phyloP scores from a whole-genome alignment of 2,113 vertebrate species.

The Odontesthes bonariensis region DNA sequence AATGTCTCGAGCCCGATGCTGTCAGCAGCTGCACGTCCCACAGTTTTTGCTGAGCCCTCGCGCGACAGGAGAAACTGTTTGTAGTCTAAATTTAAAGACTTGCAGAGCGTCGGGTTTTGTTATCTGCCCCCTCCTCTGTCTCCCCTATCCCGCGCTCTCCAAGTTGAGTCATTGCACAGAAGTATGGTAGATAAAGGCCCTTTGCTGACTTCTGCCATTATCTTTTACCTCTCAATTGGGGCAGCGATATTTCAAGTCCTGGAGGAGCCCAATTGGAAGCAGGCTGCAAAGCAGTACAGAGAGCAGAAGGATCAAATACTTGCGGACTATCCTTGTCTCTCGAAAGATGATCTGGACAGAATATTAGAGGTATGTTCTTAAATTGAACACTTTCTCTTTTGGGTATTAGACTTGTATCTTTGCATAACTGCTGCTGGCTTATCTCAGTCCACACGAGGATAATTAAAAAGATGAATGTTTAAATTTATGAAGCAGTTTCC shows the following conservation, averaged over 20 bases:
- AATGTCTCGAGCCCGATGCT: constrained; percentile 42
- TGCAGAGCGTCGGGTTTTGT: constrained; percentile 27
- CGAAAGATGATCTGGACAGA: constrained; percentile 87
- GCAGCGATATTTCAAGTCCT: constrained; percentile 98
- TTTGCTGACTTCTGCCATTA: constrained; percentile 95
- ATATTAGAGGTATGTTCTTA: constrained; percentile 90
- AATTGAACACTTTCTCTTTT: not conserved
- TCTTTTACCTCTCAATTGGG: constrained; percentile 99
- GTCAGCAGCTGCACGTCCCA: constrained; percentile 21
- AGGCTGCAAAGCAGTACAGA: constrained; percentile 84
- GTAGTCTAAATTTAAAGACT: not conserved
- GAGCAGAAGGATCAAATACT: constrained; percentile 86
- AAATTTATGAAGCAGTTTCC: too few relatives aligned
- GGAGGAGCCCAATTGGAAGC: constrained; percentile 94
- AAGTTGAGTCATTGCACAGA: constrained; percentile 51
- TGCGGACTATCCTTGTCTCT: constrained; percentile 89
- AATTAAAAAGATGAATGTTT: too few relatives aligned
- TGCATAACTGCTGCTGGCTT: not conserved
- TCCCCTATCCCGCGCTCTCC: constrained; percentile 37
- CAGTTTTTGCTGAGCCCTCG: constrained; percentile 7
- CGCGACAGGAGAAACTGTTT: constrained; percentile 23
- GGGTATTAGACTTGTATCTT: too few relatives aligned
- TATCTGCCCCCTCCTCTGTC: constrained; percentile 24
- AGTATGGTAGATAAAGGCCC: constrained; percentile 98
- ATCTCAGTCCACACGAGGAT: not conserved